Evolutionary conservation across 1,140 invertebrate genomes (phyloP).

Genomic region (Drosophila albomicans): DNA sequence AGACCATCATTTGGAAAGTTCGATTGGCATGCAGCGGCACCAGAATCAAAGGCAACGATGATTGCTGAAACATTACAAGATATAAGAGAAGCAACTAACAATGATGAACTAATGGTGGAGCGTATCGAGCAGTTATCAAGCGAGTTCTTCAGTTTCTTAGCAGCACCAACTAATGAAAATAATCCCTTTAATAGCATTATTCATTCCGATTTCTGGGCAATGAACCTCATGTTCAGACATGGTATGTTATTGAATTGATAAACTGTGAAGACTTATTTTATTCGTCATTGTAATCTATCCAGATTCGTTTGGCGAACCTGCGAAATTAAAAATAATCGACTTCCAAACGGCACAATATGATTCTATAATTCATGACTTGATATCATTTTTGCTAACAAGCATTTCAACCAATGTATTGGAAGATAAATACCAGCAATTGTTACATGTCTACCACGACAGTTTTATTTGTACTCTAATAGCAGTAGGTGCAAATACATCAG

Average conservation of each 20-base stretch:
- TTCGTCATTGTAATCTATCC: background rate
- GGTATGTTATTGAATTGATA: constrained; percentile 45
- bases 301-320: constrained; percentile 69
- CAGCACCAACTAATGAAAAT: constrained; percentile 43
- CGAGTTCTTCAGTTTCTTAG: constrained; percentile 57
- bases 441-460: constrained; percentile 86
- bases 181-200: constrained; percentile 85
- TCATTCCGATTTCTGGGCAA: constrained; percentile 88
- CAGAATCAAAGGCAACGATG: constrained; percentile 61
- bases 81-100: constrained; percentile 48
- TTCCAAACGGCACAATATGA: constrained; percentile 87
- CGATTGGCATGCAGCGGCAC: constrained; percentile 65
- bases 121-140: constrained; percentile 44
- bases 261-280: background rate
- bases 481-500: constrained; percentile 49
- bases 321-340: constrained; percentile 87
- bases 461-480: constrained; percentile 81
- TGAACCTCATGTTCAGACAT: constrained; percentile 87
- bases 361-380: constrained; percentile 86
- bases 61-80: constrained; percentile 62
- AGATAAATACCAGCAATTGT: constrained; percentile 84
- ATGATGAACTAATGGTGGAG: constrained; percentile 42
- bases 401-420: constrained; percentile 83
- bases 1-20: constrained; percentile 78
- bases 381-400: constrained; percentile 87